Evolutionary conservation across 1,140 invertebrate species (phyloP), one percentile per base, ranked within the genome.

Genomic region (Aplysia californica): DNA sequence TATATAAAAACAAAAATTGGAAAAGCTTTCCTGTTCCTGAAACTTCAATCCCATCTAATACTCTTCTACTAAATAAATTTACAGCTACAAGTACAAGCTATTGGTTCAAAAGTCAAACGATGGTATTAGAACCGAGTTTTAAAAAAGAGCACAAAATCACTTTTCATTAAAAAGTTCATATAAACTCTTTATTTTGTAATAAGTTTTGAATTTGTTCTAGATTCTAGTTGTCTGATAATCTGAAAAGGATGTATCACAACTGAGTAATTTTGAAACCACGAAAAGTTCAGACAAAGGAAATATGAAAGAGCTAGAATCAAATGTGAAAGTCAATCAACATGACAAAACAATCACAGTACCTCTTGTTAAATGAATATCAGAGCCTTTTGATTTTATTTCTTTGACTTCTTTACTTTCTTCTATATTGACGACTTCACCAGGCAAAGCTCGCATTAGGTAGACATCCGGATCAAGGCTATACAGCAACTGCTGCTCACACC

Each of bases 401-500:
- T 75, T 75, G 18, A 0, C 3, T 55, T 35, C 61, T 5, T n/a
- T 26, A 66, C 33, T 66, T 29, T 75, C 72, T 21, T 75, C 59
- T n/a, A 75, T 66, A n/a, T 41, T 59, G 5, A 66, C 72, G n/a
- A 44, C 61, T 10, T 2, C 55, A 33, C 61, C 72, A 65, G 72
- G 59, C 0, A 35, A 15, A 66, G 41, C 72, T 44, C 61, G 58
- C 2, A 50, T 50, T 38, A 75, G 31, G 61, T 65, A 65, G 1
- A 59, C 29, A n/a, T 66, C 72, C 15, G 61, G 59, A 33, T 35
- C 33, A 20, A 75, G 29, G 26, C 61, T 35, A 23, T 75, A 75
- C 4, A 75, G n/a, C 15, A 75, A 31, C 41, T 75, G 5, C 39
- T 44, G 36, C 31, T 75, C 72, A 75, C 72, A 75, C 72, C 72